Base-by-base conservation (phyloP, 2,113 vertebrate species). In the Syngnathus typhle region DNA sequence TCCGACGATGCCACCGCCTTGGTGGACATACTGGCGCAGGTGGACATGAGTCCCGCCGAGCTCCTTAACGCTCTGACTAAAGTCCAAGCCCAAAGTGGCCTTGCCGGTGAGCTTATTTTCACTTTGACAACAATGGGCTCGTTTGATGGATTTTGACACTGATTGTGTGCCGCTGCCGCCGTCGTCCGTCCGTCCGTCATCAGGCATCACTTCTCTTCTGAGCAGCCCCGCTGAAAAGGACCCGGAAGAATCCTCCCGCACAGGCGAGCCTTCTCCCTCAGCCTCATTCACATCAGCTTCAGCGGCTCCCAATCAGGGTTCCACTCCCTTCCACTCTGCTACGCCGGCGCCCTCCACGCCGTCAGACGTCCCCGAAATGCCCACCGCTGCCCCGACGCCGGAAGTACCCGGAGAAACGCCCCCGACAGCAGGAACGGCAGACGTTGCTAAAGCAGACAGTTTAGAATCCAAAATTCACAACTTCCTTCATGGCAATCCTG, bases 391-490 rank as follows among this genome's bases (percentile, higher is more conserved):
- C 43, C 70, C 83, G 62, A 74, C 82, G 62, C 84, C 79, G 56
- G 76, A 69, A 71, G 72, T 83, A 13, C 83, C 84, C 1, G 69
- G 69, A 60, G 74, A 87, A 39, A 83, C 78, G 76, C 27, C 3
- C 27, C 27, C 27, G 2, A 3, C 27, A 32, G 80, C 83, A 32
- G 68, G 81, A 66, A 67, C 63, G 7, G 37, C 74, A 23, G 81
- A 62, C 13, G 13, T 27, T 7, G 12, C n/a, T 15, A 61, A 43
- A 62, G 12, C 41, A 7, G 41, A 44, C 41, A 62, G 93, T 74
- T 84, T 99, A 85, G 97, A 99, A 83, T 93, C 96, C 81, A 99
- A 98, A 87, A 96, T 98, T 54, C 94, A 96, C 84, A 96, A 89
- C 74, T 98, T 98, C 77, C 77, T 98, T 70, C 94, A 95, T 83